phyloP scores from a whole-genome alignment of 2,888 invertebrate species.

The Auanema sp. region DNA sequence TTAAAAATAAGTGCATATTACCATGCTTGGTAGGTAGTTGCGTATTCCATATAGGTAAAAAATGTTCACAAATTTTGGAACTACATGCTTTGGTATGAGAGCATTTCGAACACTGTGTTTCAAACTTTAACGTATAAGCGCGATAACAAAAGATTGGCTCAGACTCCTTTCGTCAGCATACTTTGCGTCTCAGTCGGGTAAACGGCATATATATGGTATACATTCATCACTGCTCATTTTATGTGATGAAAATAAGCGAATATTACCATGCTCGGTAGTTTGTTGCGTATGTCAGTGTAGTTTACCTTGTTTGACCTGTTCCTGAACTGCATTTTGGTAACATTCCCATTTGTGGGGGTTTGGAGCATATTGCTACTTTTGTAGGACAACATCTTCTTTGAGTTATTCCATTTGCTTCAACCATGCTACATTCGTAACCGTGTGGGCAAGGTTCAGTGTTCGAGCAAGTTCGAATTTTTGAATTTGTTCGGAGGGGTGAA shows the following conservation, averaged over 20 bases:
- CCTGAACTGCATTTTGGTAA: conserved; percentile 41
- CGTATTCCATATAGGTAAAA: neutral
- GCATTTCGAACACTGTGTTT: too few species aligned
- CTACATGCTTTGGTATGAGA: neutral
- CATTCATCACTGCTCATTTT: conserved; percentile 32
- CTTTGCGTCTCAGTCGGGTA: conserved; percentile 37
- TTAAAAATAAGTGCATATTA: neutral
- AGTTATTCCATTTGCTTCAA: conserved; percentile 41
- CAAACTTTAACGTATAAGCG: too few species aligned
- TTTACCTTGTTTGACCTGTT: conserved; percentile 39
- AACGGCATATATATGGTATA: conserved; percentile 31
- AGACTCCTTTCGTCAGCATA: conserved; percentile 3
- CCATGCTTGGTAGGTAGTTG: neutral
- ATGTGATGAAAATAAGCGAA: neutral
- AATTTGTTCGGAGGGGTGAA: conserved; percentile 36
- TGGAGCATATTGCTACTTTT: conserved; percentile 42
- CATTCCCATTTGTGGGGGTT: conserved; percentile 45
- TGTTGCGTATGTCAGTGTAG: neutral
- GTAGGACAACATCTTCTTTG: conserved; percentile 46
- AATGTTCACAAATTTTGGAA: neutral
- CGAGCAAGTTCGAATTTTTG: conserved; percentile 44
- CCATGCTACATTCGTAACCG: conserved; percentile 45
- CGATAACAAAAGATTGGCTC: conserved; percentile 12
- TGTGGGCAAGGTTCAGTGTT: conserved; percentile 39
- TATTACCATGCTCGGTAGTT: neutral